These are phyloP conservation scores for Notiomystis cincta DNA, from an alignment of 2,113 vertebrate genomes.

Conservation along the genomic window DNA sequence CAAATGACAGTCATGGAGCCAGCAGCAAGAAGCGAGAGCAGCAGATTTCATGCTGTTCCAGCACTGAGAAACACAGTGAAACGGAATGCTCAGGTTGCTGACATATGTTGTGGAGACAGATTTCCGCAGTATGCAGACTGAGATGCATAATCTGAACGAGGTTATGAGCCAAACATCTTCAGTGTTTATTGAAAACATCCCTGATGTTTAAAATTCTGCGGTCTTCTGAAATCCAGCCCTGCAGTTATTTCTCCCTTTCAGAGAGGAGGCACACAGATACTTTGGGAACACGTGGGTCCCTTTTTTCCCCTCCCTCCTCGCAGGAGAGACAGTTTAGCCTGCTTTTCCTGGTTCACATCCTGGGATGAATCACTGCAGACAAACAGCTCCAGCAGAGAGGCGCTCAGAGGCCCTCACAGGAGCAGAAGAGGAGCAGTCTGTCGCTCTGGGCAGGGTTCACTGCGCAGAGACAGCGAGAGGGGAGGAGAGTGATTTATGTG, in stretches of 20 bases:
- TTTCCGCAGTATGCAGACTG: conserved; percentile 56
- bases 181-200: conserved; percentile 75
- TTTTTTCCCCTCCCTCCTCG: background rate
- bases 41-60: background rate
- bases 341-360: conserved; percentile 59
- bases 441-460: background rate
- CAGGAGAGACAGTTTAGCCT: conserved; percentile 31
- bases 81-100: conserved; percentile 30
- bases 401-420: background rate
- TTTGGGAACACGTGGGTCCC: conserved; percentile 10
- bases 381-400: conserved; percentile 4
- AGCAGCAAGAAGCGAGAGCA: background rate
- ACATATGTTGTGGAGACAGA: conserved; percentile 70
- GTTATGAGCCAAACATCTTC: conserved; percentile 64
- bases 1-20: background rate
- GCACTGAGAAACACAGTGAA: background rate
- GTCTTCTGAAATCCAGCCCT: conserved; percentile 53
- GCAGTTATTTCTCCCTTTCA: conserved; percentile 63
- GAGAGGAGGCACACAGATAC: conserved; percentile 40
- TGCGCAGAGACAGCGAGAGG: background rate
- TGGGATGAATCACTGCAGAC: conserved; percentile 45
- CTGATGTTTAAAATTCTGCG: conserved; percentile 42
- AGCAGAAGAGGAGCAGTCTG: background rate
- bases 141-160: conserved; percentile 52
- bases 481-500: background rate